A percentile compares a stretch with the other conserved stretches of the same genome.
These are phyloP conservation scores for Mesitornis unicolor DNA, from an alignment of 2,113 vertebrate species.

Conservation along the genomic window DNA sequence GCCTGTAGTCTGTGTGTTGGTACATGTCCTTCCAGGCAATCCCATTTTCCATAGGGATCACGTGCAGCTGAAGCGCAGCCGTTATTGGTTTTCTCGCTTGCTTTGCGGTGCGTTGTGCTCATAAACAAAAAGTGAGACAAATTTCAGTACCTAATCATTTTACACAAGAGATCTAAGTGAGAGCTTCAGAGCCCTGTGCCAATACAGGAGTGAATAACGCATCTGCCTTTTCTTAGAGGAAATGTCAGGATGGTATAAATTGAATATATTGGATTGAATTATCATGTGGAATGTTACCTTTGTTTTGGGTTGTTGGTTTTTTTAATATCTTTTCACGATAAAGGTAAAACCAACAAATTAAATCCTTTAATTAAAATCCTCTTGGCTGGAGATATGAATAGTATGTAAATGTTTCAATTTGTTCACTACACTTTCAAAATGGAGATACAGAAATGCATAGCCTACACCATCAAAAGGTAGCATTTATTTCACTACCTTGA, in stretches of 20 bases:
- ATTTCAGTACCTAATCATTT: background rate
- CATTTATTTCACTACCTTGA: background rate
- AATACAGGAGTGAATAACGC: background rate
- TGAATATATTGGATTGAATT: background rate
- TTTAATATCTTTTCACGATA: background rate
- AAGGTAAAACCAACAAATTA: background rate
- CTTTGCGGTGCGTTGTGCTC: background rate
- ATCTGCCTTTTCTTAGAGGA: background rate
- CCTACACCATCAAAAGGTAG: background rate
- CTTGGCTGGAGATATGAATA: background rate
- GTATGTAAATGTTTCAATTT: background rate
- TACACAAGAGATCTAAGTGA: background rate
- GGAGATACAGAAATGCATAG: background rate
- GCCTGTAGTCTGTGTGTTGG: constrained; percentile 1
- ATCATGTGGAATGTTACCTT: background rate
- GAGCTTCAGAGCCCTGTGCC: background rate
- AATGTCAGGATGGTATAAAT: background rate
- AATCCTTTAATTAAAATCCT: background rate
- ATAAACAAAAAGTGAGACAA: background rate
- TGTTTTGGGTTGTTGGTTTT: too few relatives aligned
- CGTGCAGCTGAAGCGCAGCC: background rate
- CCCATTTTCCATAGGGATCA: background rate
- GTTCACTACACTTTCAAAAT: background rate
- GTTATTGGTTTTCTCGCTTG: background rate
- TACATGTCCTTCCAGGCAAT: constrained; percentile 15